phyloP scores from a whole-genome alignment of 2,113 vertebrate species.

The Gadus chalcogrammus region DNA sequence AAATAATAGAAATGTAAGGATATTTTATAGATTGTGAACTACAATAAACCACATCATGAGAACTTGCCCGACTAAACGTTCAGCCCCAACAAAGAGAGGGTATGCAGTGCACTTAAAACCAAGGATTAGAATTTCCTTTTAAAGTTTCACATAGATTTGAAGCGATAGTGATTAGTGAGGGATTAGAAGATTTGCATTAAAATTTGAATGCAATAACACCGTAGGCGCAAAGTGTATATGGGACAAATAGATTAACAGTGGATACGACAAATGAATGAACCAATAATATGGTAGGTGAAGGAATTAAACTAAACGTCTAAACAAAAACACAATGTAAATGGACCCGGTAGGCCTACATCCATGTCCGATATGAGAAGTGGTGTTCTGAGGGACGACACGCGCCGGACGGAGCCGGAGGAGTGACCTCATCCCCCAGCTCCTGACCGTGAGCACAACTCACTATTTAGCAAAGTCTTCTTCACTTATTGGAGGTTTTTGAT shows the following conservation, averaged over 20 bases:
- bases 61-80: too few relatives aligned
- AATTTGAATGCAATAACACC: slow-evolving; percentile 47
- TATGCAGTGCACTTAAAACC: slow-evolving; percentile 51
- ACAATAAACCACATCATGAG: neutral
- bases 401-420: slow-evolving; percentile 41
- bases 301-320: slow-evolving; percentile 8
- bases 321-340: slow-evolving; percentile 4
- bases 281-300: slow-evolving; percentile 35
- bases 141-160: neutral
- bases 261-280: slow-evolving; percentile 34
- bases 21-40: neutral
- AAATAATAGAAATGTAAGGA: neutral
- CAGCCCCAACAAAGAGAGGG: too few relatives aligned
- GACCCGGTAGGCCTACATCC: slow-evolving; percentile 20
- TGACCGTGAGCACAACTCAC: slow-evolving; percentile 46
- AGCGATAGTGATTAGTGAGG: slow-evolving; percentile 54
- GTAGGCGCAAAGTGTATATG: slow-evolving; percentile 9
- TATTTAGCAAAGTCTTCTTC: slow-evolving; percentile 45
- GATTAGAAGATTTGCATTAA: slow-evolving; percentile 66
- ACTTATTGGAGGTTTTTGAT: slow-evolving; percentile 20
- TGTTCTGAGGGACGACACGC: slow-evolving; percentile 33
- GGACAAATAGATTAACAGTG: slow-evolving; percentile 31
- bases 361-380: neutral
- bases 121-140: neutral
- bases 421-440: slow-evolving; percentile 46